Base-by-base conservation (phyloP, 2,888 invertebrate species). In the Phasia obesa region DNA sequence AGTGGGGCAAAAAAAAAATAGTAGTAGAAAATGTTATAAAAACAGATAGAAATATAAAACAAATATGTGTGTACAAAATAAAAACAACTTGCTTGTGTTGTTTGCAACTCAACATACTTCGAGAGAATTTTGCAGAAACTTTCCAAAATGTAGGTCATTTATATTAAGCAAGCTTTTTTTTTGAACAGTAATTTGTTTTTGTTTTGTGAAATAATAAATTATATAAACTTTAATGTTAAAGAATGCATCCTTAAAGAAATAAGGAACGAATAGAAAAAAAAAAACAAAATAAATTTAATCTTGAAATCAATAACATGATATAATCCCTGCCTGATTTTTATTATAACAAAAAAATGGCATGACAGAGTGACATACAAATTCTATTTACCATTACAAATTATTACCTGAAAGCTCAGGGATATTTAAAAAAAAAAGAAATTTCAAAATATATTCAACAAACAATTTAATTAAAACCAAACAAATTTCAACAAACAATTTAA, bases 121-220 rank as follows among this genome's bases (percentile, higher is more conserved):
- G 17, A 47, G 23, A 47, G 64, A 74, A 76, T 76, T 76, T 76
- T 76, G 67, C 69, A 60, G 31, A 51, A 49, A 77, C 62, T 69
- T 69, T 17, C 60, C 17, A 69, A 65, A 65, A 77, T 77, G 35
- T 69, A 47, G 77, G 77, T 70, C 77, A 62, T 77, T 62, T 62
- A 62, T 53, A 76, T 49, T 57, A n/a, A 44, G 55, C 27, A 21
- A 44, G 7, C 31, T 23, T 55, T 31, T 53, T 74, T 15, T n/a
- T n/a, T n/a, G n/a, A n/a, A n/a, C n/a, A n/a, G n/a, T n/a, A n/a
- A n/a, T n/a, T n/a, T n/a, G n/a, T n/a, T n/a, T n/a, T n/a, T n/a
- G n/a, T n/a, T n/a, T n/a, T n/a, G n/a, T n/a, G n/a, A n/a, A n/a
- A n/a, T n/a, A n/a, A n/a, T n/a, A n/a, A n/a, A n/a, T n/a, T n/a